Base-by-base conservation (phyloP, 2,113 vertebrate species). In the Notiomystis cincta region DNA sequence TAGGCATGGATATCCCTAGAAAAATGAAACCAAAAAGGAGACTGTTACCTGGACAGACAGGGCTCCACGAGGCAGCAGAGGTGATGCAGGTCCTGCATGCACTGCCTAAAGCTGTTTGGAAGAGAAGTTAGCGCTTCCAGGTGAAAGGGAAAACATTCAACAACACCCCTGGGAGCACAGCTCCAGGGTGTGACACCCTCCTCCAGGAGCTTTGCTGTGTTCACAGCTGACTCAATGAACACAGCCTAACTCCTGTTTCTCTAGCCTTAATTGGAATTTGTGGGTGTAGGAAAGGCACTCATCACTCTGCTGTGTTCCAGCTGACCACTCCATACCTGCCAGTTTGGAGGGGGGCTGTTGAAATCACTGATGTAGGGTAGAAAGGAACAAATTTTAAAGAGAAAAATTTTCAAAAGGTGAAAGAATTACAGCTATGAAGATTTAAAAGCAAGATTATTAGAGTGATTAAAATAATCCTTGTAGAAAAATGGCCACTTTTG, bases 1-100 rank as follows among this genome's bases (percentile, higher is more conserved):
- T 99, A 12, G 99, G 99, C 98, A 98, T 98, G 11, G 99, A 99
- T 47, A 99, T 99, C 13, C 99, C 99, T 99, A 54, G 28, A 84
- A 61, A 35, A 94, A 89, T 11, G 50, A 81, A 48, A 80, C 76
- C 38, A 78, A 23, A 92, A 86, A 82, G 79, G 44, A 83, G 31
- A 45, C 1, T 2, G 56, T 91, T 72, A 92, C 21, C 16, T 40
- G 27, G 13, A 28, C 0, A 16, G 11, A 10, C 0, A 0, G 44
- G 62, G 38, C 22, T 73, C 62, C 51, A 44, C 13, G 33, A 61
- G 45, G 24, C 48, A 53, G 75, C 61, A 82, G 66, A 73, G 50
- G 48, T 7, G 13, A 19, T 18, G 25, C 7, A 56, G 42, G 48
- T 48, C 44, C 72, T 78, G n/a, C 47, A 13, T 9, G 15, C 15